Conservation (phyloP, 2,113 vertebrate genomes). For the Sarotherodon lohbergeri region DNA sequence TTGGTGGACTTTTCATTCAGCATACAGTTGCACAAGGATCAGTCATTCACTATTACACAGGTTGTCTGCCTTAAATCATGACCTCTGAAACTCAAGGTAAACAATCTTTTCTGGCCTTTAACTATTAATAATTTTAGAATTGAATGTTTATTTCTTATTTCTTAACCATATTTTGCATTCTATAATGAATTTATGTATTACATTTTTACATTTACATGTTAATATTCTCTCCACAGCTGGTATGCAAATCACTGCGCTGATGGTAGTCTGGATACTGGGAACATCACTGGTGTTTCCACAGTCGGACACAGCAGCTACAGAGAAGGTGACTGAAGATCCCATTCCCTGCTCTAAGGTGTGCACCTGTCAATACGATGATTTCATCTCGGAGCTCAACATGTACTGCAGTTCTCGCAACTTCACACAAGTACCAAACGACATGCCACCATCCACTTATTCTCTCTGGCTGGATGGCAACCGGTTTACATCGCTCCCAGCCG, state of each 20-base stretch:
- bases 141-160: background rate
- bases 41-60: slow-evolving; percentile 43
- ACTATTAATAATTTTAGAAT: background rate
- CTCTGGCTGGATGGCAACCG: slow-evolving; percentile 91
- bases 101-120: background rate
- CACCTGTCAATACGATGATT: slow-evolving; percentile 80
- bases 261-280: slow-evolving; percentile 65
- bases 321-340: slow-evolving; percentile 31
- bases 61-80: slow-evolving; percentile 15
- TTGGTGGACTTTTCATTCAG: slow-evolving; percentile 47
- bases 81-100: slow-evolving; percentile 59
- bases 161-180: background rate
- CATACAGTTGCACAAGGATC: slow-evolving; percentile 57
- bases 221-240: slow-evolving; percentile 33
- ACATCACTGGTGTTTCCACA: slow-evolving; percentile 61
- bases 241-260: slow-evolving; percentile 64
- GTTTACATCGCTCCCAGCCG: slow-evolving; percentile 74
- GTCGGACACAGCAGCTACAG: slow-evolving; percentile 47
- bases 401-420: slow-evolving; percentile 89
- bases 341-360: slow-evolving; percentile 79
- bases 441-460: slow-evolving; percentile 74
- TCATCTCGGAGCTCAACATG: slow-evolving; percentile 80
- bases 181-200: background rate
- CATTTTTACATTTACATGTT: background rate
- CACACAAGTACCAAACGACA: slow-evolving; percentile 68